phyloP scores from a whole-genome alignment of 2,888 invertebrate genomes.

The Chalcosyrphus nemorum region DNA sequence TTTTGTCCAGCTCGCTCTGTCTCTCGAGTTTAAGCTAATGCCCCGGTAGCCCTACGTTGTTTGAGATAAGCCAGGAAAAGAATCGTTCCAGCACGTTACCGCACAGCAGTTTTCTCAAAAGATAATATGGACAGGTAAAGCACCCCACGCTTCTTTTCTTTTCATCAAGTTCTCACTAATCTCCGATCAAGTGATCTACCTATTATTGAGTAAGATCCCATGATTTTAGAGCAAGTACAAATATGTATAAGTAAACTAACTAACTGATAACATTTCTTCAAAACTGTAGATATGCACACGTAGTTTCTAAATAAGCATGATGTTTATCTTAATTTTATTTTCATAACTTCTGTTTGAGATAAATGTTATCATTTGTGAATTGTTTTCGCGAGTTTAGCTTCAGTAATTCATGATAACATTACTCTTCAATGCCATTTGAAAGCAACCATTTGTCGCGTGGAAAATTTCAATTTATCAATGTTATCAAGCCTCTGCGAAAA shows the following conservation, averaged over 20 bases:
- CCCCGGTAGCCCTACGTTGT: too few species aligned
- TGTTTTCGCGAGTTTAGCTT: background rate
- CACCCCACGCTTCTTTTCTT: too few species aligned
- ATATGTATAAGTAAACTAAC: too few species aligned
- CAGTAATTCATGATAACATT: background rate
- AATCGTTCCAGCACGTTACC: too few species aligned
- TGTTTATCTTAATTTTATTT: background rate
- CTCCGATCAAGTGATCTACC: too few species aligned
- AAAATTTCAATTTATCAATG: background rate
- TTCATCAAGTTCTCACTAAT: too few species aligned
- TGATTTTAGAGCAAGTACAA: background rate
- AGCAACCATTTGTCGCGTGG: background rate
- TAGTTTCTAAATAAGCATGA: background rate
- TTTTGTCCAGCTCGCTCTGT: too few species aligned
- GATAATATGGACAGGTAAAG: too few species aligned
- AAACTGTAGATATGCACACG: background rate
- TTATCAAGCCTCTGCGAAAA: conserved; percentile 2
- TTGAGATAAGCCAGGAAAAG: too few species aligned
- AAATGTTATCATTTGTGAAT: conserved; percentile 1
- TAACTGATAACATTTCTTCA: background rate
- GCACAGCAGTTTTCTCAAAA: too few species aligned
- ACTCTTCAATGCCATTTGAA: background rate
- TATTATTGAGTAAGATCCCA: too few species aligned
- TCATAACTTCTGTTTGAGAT: background rate
- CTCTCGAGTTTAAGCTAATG: too few species aligned